Conservation (phyloP, 1,140 invertebrate genomes). For the Helicoverpa zea region DNA sequence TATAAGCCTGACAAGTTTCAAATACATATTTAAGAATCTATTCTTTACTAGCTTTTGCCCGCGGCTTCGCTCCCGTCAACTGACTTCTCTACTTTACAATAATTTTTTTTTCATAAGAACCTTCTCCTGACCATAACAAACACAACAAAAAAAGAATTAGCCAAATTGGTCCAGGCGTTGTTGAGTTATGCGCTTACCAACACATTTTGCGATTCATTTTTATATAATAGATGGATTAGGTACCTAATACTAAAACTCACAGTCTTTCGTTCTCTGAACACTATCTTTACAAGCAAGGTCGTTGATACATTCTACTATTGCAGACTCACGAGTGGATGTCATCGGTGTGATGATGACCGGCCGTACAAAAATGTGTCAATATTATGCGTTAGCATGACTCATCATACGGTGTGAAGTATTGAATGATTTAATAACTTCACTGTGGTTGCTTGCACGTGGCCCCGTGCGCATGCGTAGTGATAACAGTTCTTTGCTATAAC, state of each 20-base stretch:
- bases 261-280: background rate
- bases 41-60: too few relatives aligned
- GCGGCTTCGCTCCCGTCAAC: too few relatives aligned
- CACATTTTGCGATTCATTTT: too few relatives aligned
- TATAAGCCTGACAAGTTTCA: too few relatives aligned
- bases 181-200: too few relatives aligned
- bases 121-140: too few relatives aligned
- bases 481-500: conserved; percentile 19
- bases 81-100: too few relatives aligned
- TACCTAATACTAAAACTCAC: background rate
- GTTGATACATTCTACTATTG: background rate
- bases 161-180: too few relatives aligned
- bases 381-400: conserved; percentile 32
- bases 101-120: too few relatives aligned
- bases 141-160: too few relatives aligned
- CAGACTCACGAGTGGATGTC: conserved; percentile 10
- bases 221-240: too few relatives aligned
- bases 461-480: conserved; percentile 5
- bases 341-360: conserved; percentile 4
- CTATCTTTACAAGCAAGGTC: background rate
- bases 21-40: too few relatives aligned
- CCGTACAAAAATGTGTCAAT: conserved; percentile 30
- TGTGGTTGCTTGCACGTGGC: conserved; percentile 16
- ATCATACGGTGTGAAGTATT: conserved; percentile 9
- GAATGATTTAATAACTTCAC: conserved; percentile 19